Evolutionary conservation across 2,113 vertebrate genomes (phyloP).

Genomic region (Sardina pilchardus): DNA sequence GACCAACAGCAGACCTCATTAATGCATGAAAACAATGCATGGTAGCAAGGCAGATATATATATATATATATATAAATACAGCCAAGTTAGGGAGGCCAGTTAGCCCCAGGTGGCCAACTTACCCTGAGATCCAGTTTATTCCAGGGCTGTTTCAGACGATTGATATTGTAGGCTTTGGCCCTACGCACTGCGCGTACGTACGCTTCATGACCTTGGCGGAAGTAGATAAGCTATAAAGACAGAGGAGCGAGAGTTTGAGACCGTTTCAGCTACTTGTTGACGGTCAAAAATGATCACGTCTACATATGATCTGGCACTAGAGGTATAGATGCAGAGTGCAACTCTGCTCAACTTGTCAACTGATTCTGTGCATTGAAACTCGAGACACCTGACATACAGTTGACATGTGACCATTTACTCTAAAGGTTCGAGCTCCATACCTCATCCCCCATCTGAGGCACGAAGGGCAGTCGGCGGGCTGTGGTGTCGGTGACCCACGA

Average conservation of each 20-base stretch:
- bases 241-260: conserved; percentile 45
- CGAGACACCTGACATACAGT: not conserved
- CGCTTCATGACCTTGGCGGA: conserved; percentile 96
- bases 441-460: conserved; percentile 98
- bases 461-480: conserved; percentile 90
- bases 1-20: not conserved
- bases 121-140: conserved; percentile 98
- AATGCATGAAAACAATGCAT: not conserved
- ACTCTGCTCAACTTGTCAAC: no score
- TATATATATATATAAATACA: no score
- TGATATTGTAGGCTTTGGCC: conserved; percentile 91
- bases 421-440: conserved; percentile 57
- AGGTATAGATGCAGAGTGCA: no score
- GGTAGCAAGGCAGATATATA: not conserved
- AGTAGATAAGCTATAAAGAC: conserved; percentile 87
- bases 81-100: not conserved
- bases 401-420: not conserved
- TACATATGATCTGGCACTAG: no score
- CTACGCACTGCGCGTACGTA: conserved; percentile 94
- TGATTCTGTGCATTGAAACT: no score
- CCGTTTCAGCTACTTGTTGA: not conserved
- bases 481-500: conserved; percentile 94
- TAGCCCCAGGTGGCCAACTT: conserved; percentile 35
- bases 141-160: conserved; percentile 97
- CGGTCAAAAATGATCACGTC: not conserved